phyloP scores from a whole-genome alignment of 1,140 invertebrate species.

The Heliconius eleuchia region DNA sequence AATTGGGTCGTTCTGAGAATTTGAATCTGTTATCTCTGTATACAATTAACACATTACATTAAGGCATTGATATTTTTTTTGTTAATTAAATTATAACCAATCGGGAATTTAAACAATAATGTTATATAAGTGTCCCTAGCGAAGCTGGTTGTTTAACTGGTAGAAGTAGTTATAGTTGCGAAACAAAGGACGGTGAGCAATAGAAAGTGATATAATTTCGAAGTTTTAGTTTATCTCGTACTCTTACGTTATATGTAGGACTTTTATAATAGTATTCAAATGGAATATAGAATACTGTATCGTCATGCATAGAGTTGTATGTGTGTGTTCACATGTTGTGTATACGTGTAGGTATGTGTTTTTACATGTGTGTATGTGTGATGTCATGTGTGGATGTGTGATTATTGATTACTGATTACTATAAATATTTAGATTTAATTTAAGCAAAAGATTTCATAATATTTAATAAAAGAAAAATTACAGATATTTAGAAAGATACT shows the following conservation, averaged over 20 bases:
- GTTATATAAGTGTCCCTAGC: not conserved
- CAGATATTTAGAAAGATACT: too few species aligned
- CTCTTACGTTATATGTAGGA: not conserved
- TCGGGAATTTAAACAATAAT: not conserved
- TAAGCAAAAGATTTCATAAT: too few species aligned
- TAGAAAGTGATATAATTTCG: not conserved
- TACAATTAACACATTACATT: not conserved
- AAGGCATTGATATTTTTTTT: not conserved
- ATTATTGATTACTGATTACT: too few species aligned
- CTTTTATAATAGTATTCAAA: not conserved
- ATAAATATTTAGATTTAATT: too few species aligned
- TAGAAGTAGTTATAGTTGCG: not conserved
- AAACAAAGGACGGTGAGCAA: not conserved
- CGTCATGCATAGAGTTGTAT: too few species aligned
- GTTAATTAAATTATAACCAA: not conserved
- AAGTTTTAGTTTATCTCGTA: not conserved
- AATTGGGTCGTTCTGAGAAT: not conserved
- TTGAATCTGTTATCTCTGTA: not conserved
- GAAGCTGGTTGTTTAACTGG: not conserved
- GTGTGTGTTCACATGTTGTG: too few species aligned
- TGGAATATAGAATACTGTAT: not conserved
- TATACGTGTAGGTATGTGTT: too few species aligned
- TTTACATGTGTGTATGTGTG: too few species aligned
- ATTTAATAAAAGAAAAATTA: too few species aligned
- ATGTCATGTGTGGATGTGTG: too few species aligned